These are phyloP conservation scores for Garrulus glandarius DNA, from an alignment of 2,797 vertebrate genomes.

Conservation along the genomic window DNA sequence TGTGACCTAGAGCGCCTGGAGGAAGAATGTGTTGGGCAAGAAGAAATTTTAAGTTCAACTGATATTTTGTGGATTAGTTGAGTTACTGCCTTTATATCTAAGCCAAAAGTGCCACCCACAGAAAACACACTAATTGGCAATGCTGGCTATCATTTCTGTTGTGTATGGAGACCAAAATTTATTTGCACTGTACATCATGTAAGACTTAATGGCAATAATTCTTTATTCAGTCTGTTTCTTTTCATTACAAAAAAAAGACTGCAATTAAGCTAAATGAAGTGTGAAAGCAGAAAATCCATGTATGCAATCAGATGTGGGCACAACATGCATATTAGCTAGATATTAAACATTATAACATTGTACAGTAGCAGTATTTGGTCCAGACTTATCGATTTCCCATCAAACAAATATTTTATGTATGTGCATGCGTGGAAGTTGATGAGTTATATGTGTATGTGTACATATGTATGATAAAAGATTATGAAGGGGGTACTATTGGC, in stretches of 20 bases:
- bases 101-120: not conserved
- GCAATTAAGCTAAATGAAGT: not conserved
- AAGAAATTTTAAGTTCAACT: not conserved
- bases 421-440: fast-evolving
- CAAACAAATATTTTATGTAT: not conserved
- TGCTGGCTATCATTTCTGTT: not conserved
- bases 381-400: not conserved
- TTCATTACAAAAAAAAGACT: not conserved
- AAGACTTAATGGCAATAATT: not conserved
- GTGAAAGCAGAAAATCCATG: slow-evolving; percentile 1
- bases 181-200: not conserved
- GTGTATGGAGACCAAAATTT: not conserved
- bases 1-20: not conserved
- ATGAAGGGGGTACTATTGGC: not conserved
- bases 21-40: not conserved
- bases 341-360: not conserved
- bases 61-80: not conserved
- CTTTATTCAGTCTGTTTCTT: not conserved
- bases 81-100: not conserved
- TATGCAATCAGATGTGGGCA: not conserved
- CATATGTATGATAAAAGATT: not conserved
- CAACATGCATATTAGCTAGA: not conserved
- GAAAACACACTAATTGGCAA: not conserved
- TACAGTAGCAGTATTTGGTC: not conserved
- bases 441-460: not conserved